phyloP scores from a whole-genome alignment of 92 coral and sea anemone species.

The Siderastrea radians region DNA sequence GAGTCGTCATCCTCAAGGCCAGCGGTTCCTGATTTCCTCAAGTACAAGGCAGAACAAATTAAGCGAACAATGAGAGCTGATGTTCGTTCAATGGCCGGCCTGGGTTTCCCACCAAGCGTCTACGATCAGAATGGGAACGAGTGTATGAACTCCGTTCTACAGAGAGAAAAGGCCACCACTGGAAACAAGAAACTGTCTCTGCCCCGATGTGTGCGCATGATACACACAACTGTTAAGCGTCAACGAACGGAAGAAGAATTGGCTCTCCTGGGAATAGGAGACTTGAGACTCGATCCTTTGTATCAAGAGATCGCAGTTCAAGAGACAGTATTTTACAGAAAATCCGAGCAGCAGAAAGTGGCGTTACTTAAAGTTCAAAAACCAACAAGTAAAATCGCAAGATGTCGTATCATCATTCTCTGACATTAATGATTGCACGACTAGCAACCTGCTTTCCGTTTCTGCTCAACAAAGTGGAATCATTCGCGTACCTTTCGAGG shows the following conservation, averaged over 20 bases:
- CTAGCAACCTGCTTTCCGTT: neutral
- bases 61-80: conserved; percentile 41
- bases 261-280: conserved; percentile 45
- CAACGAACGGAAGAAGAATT: conserved; percentile 41
- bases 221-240: neutral
- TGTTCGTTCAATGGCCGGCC: too few species aligned
- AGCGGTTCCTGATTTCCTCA: conserved; percentile 12
- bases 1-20: conserved; percentile 1
- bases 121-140: conserved; percentile 48
- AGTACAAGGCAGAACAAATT: conserved; percentile 7
- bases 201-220: neutral
- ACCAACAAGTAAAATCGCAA: conserved; percentile 1
- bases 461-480: conserved; percentile 27
- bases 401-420: neutral
- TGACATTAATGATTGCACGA: neutral
- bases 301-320: neutral
- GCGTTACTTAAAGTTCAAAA: conserved; percentile 28
- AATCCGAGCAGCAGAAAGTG: conserved; percentile 12
- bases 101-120: conserved; percentile 43
- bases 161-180: conserved; percentile 10
- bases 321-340: conserved; percentile 31
- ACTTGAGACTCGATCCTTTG: conserved; percentile 18
- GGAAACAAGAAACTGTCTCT: conserved; percentile 26
- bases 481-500: conserved; percentile 35
- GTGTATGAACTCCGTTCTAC: conserved; percentile 48